Percentiles rank a stretch among this genome's conserved stretches.
Conservation (phyloP, 2,797 vertebrate genomes). For the Cuculus canorus region DNA sequence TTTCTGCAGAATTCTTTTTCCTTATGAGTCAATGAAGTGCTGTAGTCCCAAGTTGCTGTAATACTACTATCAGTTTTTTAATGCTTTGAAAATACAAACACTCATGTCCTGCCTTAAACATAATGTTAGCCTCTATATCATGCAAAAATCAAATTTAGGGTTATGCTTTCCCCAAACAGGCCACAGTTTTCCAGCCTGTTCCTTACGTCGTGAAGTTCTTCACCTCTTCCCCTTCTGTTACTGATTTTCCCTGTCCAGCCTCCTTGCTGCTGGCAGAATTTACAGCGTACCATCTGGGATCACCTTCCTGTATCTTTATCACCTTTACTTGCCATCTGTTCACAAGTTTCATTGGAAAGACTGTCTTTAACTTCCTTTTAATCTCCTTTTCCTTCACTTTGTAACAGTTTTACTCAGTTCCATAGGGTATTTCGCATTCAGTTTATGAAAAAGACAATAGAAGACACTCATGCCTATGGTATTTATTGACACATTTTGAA, state of each 20-base stretch:
- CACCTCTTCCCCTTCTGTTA: neutral
- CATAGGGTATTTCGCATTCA: neutral
- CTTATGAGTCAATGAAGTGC: neutral
- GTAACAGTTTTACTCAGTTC: neutral
- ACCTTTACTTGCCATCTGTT: constrained; percentile 15
- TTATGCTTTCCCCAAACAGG: neutral
- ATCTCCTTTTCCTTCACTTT: neutral
- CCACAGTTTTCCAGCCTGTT: neutral
- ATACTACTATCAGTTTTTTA: neutral
- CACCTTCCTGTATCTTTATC: neutral
- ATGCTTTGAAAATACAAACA: neutral
- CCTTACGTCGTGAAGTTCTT: neutral
- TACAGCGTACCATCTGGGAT: neutral
- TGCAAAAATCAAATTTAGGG: neutral
- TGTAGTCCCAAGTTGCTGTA: neutral
- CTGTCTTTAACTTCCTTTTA: neutral
- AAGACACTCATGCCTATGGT: neutral
- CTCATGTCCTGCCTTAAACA: neutral
- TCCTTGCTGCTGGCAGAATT: neutral
- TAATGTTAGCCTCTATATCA: neutral
- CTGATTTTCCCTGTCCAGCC: neutral
- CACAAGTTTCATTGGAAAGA: neutral
- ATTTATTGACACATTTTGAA: neutral
- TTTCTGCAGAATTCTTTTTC: neutral
- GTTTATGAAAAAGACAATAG: neutral